These are phyloP conservation scores for Morpho deidamia DNA, from an alignment of 2,888 invertebrate species.

Conservation along the genomic window DNA sequence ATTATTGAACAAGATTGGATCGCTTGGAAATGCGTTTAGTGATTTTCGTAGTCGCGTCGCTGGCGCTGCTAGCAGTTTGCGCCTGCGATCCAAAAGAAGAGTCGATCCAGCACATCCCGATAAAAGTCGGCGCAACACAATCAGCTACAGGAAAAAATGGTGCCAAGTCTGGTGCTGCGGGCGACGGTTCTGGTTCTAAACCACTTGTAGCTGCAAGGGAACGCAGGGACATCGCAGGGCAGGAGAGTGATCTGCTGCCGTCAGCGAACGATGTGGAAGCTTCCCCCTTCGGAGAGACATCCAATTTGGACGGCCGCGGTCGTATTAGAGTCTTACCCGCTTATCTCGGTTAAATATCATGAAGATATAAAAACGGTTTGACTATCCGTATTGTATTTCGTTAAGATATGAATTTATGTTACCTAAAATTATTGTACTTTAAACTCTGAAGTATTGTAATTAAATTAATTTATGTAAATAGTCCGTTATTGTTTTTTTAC, in stretches of 20 bases:
- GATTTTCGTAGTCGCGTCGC: constrained; percentile 61
- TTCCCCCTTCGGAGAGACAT: constrained; percentile 54
- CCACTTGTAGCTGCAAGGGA: constrained; percentile 28
- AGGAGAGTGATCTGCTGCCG: constrained; percentile 62
- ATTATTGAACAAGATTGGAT: constrained; percentile 56
- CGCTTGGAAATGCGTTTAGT: constrained; percentile 64
- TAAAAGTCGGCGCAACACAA: constrained; percentile 61
- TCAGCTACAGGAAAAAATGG: constrained; percentile 63
- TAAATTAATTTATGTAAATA: constrained; percentile 1
- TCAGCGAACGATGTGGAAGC: constrained; percentile 48
- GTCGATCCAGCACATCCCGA: constrained; percentile 65
- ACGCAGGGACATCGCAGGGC: constrained; percentile 52
- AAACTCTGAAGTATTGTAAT: not conserved
- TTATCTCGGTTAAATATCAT: constrained; percentile 51
- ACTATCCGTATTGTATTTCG: constrained; percentile 34
- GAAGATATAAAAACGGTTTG: not conserved
- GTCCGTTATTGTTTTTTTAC: not conserved
- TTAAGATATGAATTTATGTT: constrained; percentile 29
- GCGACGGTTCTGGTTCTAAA: constrained; percentile 51
- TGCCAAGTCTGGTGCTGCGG: constrained; percentile 68
- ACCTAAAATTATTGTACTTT: constrained; percentile 2
- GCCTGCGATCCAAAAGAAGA: constrained; percentile 56
- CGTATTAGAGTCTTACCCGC: constrained; percentile 66
- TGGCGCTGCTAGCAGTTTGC: constrained; percentile 63
- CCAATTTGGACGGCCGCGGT: constrained; percentile 50